Base-by-base conservation (phyloP, 2,113 vertebrate species). In the Alethe diademata region DNA sequence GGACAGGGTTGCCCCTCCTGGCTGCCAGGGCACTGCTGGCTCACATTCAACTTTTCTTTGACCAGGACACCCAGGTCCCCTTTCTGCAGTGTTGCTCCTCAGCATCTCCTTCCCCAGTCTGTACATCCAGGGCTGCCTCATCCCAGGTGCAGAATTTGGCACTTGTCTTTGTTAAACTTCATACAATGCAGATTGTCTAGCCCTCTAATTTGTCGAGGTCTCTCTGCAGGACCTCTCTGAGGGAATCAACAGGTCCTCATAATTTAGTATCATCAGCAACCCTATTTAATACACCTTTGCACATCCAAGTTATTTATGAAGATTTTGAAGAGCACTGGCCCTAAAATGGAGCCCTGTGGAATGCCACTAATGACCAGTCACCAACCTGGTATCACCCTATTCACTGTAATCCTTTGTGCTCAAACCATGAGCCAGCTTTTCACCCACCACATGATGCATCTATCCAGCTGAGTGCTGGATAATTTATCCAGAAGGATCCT, bases 31-130 rank as follows among this genome's bases (percentile, higher is more conserved):
- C 61, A 75, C 35, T 66, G 35, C 10, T 57, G 24, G 16, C 19
- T 42, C 35, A 50, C 0, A 24, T 58, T 42, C 51, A 58, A 11
- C 11, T 31, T 17, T 2, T 10, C 22, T 0, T 15, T 0, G 0
- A 72, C 31, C 31, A 64, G 12, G 17, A 33, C 9, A 9, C 20
- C 17, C 50, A 56, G 20, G 6, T 54, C 20, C 40, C 35, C 35
- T 31, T 64, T 65, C 31, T 6, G 4, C 0, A 0, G 25, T 1
- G 0, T 1, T 42, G 31, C 9, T 36, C 26, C 26, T 8, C 57
- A 64, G 8, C 8, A 14, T 18, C 20, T 26, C 14, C 6, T 64
- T 57, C 17, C 48, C 35, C 31, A 56, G 35, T 20, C 57, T 42
- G 48, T 35, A 25, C 14, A 57, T 20, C 25, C 35, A 64, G 31